phyloP scores from a whole-genome alignment of 23 tunicate species.

The Trididemnum nubilum region DNA sequence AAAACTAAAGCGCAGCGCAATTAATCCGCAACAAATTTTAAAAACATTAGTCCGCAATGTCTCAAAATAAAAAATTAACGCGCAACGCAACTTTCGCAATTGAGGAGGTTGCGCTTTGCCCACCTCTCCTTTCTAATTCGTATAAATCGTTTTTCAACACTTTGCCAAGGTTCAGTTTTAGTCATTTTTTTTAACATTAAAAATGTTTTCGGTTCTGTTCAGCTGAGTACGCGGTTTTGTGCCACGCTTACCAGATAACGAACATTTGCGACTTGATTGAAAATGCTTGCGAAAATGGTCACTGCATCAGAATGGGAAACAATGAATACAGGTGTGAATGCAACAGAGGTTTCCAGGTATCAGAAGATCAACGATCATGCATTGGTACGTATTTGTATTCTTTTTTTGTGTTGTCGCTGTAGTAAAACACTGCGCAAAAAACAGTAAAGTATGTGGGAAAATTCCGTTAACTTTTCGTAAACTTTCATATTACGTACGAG shows the following conservation, averaged over 20 bases:
- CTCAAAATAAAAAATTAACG: too few relatives aligned
- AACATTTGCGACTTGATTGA: slow-evolving; percentile 82
- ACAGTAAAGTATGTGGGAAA: too few relatives aligned
- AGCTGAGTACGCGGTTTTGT: slow-evolving; percentile 79
- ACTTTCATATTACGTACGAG: too few relatives aligned
- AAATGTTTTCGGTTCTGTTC: slow-evolving; percentile 10
- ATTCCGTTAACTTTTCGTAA: too few relatives aligned
- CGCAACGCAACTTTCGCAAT: too few relatives aligned
- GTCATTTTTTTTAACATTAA: background rate
- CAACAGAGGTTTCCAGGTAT: slow-evolving; percentile 67
- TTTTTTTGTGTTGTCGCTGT: background rate
- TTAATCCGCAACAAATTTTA: too few relatives aligned
- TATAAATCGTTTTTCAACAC: too few relatives aligned
- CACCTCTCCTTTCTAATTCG: too few relatives aligned
- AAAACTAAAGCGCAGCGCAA: too few relatives aligned
- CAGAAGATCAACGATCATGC: slow-evolving; percentile 75
- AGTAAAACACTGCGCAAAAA: background rate
- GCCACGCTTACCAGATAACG: slow-evolving; percentile 30
- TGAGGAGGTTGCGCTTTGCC: too few relatives aligned
- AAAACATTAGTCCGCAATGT: too few relatives aligned
- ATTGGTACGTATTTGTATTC: slow-evolving; percentile 43
- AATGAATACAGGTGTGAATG: slow-evolving; percentile 90
- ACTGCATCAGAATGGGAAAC: slow-evolving; percentile 81
- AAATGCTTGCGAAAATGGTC: slow-evolving; percentile 84
- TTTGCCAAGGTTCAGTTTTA: too few relatives aligned